These are phyloP conservation scores for Lacanobia wlatinum DNA, from an alignment of 2,888 invertebrate genomes.

Conservation along the genomic window DNA sequence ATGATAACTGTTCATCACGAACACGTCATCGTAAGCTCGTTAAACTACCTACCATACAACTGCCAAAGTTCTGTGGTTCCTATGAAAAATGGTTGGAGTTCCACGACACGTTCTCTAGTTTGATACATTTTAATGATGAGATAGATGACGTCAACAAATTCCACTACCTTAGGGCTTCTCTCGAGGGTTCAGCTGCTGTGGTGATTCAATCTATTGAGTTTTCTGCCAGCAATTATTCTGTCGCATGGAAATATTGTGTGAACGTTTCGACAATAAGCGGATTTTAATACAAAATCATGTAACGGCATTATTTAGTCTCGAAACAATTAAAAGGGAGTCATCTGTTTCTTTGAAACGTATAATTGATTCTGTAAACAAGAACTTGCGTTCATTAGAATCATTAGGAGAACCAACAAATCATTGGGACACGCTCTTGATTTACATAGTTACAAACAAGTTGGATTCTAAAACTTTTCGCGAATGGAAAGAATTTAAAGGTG, in stretches of 20 bases:
- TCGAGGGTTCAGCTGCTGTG: too few relatives aligned
- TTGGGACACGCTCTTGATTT: slow-evolving; percentile 64
- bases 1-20: too few relatives aligned
- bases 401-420: slow-evolving; percentile 30
- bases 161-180: too few relatives aligned
- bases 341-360: slow-evolving; percentile 41
- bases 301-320: neutral
- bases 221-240: neutral
- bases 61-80: neutral
- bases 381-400: slow-evolving; percentile 55
- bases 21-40: too few relatives aligned
- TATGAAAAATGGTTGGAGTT: slow-evolving; percentile 18
- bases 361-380: slow-evolving; percentile 61
- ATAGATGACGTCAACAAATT: too few relatives aligned
- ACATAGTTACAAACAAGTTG: slow-evolving; percentile 60
- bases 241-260: neutral
- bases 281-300: neutral
- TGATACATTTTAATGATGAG: slow-evolving; percentile 11
- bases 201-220: too few relatives aligned
- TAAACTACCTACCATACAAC: neutral
- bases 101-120: slow-evolving; percentile 9
- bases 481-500: too few relatives aligned
- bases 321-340: neutral
- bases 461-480: slow-evolving; percentile 1
- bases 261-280: neutral